phyloP scores from a whole-genome alignment of 2,797 vertebrate genomes.

The Alectoris magna region DNA sequence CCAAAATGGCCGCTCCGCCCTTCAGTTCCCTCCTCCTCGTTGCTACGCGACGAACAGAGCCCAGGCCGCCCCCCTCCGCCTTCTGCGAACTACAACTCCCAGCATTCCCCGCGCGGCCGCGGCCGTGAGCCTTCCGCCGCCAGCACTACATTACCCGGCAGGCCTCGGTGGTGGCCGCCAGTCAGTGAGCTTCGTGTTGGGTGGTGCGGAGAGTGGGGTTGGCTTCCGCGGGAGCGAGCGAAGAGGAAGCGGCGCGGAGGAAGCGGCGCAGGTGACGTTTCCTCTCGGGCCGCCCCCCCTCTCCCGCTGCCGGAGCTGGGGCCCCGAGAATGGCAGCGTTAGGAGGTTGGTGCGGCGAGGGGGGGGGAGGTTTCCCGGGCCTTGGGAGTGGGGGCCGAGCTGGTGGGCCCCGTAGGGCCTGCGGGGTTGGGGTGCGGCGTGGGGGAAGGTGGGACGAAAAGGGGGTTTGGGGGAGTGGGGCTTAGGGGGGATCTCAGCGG shows the following conservation, averaged over 20 bases:
- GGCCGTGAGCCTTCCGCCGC: accelerated
- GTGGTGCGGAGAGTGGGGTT: slow-evolving; percentile 8
- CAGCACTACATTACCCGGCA: slow-evolving; percentile 78
- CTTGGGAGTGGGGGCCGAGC: not conserved
- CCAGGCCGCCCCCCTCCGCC: accelerated
- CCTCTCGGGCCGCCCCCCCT: slow-evolving; percentile 68
- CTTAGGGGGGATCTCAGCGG: no score
- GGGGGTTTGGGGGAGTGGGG: no score
- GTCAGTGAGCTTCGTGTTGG: not conserved
- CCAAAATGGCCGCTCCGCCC: slow-evolving; percentile 33
- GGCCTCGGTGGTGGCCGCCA: accelerated
- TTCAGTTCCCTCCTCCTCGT: not conserved
- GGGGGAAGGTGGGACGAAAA: no score
- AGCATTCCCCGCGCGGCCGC: accelerated
- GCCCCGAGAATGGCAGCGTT: slow-evolving; percentile 82
- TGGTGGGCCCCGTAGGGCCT: no score
- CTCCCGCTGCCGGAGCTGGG: slow-evolving; percentile 74
- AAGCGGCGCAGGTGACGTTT: slow-evolving; percentile 73
- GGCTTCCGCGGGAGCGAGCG: slow-evolving; percentile 59
- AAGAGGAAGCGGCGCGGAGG: slow-evolving; percentile 59
- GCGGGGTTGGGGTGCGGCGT: no score
- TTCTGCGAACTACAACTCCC: slow-evolving; percentile 1
- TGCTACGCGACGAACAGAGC: not conserved
- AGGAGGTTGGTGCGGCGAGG: slow-evolving; percentile 78
- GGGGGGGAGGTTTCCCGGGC: not conserved